A percentile compares a stretch with the other conserved stretches of the same genome.
Evolutionary conservation across 2,113 vertebrate genomes (phyloP).

Genomic region (Serilophus lunatus): DNA sequence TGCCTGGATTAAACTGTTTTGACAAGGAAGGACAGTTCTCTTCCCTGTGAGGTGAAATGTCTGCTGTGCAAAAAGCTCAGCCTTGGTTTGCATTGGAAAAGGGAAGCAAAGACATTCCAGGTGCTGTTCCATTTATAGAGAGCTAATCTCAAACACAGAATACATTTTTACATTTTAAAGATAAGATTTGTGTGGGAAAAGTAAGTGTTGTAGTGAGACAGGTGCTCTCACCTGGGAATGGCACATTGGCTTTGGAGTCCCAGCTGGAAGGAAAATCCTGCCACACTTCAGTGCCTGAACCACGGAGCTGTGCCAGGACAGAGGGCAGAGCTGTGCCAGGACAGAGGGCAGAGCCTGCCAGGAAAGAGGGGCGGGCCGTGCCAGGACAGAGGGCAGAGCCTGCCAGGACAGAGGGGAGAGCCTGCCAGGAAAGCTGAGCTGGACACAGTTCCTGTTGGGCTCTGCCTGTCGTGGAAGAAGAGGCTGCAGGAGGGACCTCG

Average conservation of each 20-base stretch:
- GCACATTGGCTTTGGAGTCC: background rate
- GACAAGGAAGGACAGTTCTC: background rate
- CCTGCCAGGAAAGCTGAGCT: accelerated
- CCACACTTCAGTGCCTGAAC: background rate
- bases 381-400: too few species aligned
- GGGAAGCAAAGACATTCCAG: background rate
- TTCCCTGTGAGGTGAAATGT: background rate
- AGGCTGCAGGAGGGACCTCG: background rate
- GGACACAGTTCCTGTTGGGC: accelerated
- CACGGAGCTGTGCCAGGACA: background rate
- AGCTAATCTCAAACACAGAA: background rate
- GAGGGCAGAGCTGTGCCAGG: background rate
- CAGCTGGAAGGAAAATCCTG: background rate
- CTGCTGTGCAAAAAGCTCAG: background rate
- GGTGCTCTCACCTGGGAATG: background rate
- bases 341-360: background rate
- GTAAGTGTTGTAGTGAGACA: background rate
- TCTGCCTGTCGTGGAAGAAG: accelerated
- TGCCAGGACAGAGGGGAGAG: background rate
- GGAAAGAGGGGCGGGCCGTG: too few species aligned
- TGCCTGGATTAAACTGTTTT: background rate
- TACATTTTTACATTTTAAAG: background rate
- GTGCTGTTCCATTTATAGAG: background rate
- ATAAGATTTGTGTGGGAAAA: background rate
- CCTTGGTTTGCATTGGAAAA: background rate